Percentiles rank a stretch among this genome's conserved stretches.
Evolutionary conservation across 2,888 invertebrate species (phyloP).

Genomic region (Pilophorus perplexus): DNA sequence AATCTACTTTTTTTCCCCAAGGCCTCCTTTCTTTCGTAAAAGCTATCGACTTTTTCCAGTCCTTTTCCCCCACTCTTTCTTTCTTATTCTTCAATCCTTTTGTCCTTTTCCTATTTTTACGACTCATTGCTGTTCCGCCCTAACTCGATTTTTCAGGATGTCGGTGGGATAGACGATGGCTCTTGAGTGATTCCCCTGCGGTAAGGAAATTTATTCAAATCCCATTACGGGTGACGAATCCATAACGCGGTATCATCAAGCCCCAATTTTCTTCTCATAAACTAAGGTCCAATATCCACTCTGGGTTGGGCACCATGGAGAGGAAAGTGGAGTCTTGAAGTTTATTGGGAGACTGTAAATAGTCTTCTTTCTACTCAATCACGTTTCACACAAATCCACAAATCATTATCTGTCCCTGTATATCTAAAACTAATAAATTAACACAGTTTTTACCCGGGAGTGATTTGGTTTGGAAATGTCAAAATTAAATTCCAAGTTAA

Average conservation of each 20-base stretch:
- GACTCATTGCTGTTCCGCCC: conserved; percentile 22
- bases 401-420: no score
- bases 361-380: no score
- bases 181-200: conserved; percentile 1
- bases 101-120: conserved; percentile 33
- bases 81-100: conserved; percentile 26
- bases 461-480: no score
- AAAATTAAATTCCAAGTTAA: no score
- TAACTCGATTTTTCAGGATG: conserved; percentile 2
- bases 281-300: no score
- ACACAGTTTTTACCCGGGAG: no score
- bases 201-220: conserved; percentile 25
- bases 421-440: no score
- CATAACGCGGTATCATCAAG: conserved; percentile 3
- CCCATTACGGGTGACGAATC: conserved; percentile 3
- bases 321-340: no score
- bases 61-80: conserved; percentile 2
- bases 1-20: conserved; percentile 15
- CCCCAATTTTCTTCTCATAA: conserved; percentile 5
- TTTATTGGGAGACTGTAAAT: no score
- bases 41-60: conserved; percentile 5
- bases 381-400: no score
- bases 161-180: not conserved
- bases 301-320: no score
- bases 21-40: conserved; percentile 13